Evolutionary conservation across 2,888 invertebrate genomes (phyloP).

Genomic region (Drosophila peninsularis): DNA sequence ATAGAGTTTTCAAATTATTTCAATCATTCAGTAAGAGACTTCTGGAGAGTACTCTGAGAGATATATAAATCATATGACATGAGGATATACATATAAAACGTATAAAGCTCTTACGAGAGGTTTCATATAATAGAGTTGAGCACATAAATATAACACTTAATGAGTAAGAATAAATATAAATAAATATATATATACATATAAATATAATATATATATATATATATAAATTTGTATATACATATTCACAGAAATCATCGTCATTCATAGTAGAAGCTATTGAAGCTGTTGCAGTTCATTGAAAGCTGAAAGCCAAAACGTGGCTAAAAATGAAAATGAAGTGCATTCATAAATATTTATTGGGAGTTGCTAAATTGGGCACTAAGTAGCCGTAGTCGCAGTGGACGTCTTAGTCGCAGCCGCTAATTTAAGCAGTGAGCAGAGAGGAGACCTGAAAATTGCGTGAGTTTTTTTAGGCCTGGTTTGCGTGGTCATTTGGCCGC

Average conservation of each 20-base stretch:
- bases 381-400: slow-evolving; percentile 46
- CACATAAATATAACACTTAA: neutral
- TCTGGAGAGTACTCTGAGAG: too few relatives aligned
- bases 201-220: neutral
- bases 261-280: slow-evolving; percentile 53
- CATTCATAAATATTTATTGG: slow-evolving; percentile 74
- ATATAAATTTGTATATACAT: neutral
- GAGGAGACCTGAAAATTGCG: slow-evolving; percentile 48
- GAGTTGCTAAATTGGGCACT: slow-evolving; percentile 72
- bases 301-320: slow-evolving; percentile 5
- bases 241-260: slow-evolving; percentile 33
- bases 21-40: too few relatives aligned
- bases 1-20: too few relatives aligned
- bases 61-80: too few relatives aligned
- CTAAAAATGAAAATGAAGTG: slow-evolving; percentile 52
- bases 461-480: slow-evolving; percentile 43
- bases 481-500: slow-evolving; percentile 9
- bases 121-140: too few relatives aligned
- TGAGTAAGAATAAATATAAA: neutral
- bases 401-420: slow-evolving; percentile 2
- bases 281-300: slow-evolving; percentile 42
- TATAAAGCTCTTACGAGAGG: neutral
- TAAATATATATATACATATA: neutral
- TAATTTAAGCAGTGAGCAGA: slow-evolving; percentile 65
- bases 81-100: too few relatives aligned